Evolutionary conservation across 2,888 invertebrate genomes (phyloP).

Genomic region (Philereme vetulata): DNA sequence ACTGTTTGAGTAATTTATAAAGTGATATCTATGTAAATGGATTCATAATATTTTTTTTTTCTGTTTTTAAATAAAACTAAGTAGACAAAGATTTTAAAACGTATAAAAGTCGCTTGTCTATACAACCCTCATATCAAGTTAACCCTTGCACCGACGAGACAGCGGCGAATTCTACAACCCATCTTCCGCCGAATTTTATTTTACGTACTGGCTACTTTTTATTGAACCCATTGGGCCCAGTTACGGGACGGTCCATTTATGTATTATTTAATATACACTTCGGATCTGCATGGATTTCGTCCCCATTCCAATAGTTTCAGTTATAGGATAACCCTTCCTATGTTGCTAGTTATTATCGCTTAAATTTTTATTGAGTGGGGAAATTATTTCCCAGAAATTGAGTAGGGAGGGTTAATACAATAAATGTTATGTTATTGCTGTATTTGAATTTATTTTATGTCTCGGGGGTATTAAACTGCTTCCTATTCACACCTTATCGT

Average conservation of each 20-base stretch:
- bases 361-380: slow-evolving; percentile 56
- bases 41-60: too few relatives aligned
- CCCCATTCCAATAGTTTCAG: slow-evolving; percentile 48
- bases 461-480: neutral
- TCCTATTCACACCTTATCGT: neutral
- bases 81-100: too few relatives aligned
- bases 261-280: slow-evolving; percentile 74
- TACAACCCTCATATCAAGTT: slow-evolving; percentile 46
- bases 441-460: slow-evolving; percentile 19
- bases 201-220: slow-evolving; percentile 70
- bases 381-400: slow-evolving; percentile 45
- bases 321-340: slow-evolving; percentile 55
- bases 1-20: too few relatives aligned
- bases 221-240: slow-evolving; percentile 48
- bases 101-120: slow-evolving; percentile 29
- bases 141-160: slow-evolving; percentile 53
- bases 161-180: slow-evolving; percentile 52
- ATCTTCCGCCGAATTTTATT: slow-evolving; percentile 67
- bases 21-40: too few relatives aligned
- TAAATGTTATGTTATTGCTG: slow-evolving; percentile 25
- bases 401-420: slow-evolving; percentile 16
- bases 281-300: slow-evolving; percentile 72
- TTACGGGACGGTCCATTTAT: slow-evolving; percentile 58
- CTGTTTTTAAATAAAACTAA: too few relatives aligned
- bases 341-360: slow-evolving; percentile 55